A percentile compares a stretch with the other conserved stretches of the same genome.
These are phyloP conservation scores for Uromys caudimaculatus DNA, from an alignment of 2,797 vertebrate genomes.

Conservation along the genomic window DNA sequence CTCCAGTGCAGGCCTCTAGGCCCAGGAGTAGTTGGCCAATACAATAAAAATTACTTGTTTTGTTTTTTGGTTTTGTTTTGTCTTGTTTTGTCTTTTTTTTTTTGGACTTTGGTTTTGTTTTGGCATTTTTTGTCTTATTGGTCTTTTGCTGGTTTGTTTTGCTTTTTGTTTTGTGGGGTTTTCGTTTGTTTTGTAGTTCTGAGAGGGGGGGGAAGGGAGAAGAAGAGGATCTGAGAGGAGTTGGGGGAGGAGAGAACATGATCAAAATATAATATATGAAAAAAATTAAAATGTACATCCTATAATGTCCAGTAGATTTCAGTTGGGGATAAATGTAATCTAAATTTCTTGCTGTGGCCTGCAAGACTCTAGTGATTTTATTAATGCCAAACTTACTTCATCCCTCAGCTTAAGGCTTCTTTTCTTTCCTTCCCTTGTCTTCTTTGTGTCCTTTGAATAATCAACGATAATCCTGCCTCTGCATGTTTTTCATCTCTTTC, in stretches of 20 bases:
- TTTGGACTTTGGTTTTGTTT: neutral
- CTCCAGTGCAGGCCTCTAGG: neutral
- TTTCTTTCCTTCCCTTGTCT: neutral
- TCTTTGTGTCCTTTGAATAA: conserved; percentile 43
- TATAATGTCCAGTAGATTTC: conserved; percentile 43
- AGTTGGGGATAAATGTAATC: neutral
- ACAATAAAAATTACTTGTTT: neutral
- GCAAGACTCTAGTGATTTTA: neutral
- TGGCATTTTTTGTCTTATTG: neutral
- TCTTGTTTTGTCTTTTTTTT: neutral
- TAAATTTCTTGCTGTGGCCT: conserved; percentile 13
- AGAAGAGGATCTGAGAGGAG: neutral
- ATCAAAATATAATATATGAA: neutral
- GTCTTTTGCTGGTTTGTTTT: neutral
- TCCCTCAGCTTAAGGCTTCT: neutral
- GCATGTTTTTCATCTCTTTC: neutral
- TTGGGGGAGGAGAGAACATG: neutral
- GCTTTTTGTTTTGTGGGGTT: neutral
- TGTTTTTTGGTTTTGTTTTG: neutral
- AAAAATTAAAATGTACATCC: neutral
- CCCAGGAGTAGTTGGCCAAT: neutral
- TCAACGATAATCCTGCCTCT: neutral
- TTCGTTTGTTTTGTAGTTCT: neutral
- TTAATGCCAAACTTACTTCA: neutral
- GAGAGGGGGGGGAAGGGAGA: neutral